Evolutionary conservation across 2,888 invertebrate genomes (phyloP).

Genomic region (Cataglyphis altisquamis): DNA sequence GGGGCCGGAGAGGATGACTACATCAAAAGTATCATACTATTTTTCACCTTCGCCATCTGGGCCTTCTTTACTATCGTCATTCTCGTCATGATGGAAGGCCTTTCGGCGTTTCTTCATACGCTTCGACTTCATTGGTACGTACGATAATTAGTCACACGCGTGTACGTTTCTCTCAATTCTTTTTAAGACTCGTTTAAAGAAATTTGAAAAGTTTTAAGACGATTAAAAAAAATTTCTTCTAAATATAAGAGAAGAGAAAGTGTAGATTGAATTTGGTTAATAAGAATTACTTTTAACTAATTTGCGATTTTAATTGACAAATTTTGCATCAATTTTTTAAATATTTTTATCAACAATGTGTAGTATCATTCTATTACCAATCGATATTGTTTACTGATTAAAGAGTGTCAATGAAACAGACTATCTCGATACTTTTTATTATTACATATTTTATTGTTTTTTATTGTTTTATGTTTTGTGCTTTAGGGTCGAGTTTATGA

Average conservation of each 20-base stretch:
- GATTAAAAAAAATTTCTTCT: not conserved
- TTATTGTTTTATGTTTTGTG: slow-evolving; percentile 38
- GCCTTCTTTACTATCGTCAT: slow-evolving; percentile 93
- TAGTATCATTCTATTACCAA: not conserved
- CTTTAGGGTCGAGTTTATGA: slow-evolving; percentile 92
- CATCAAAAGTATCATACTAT: slow-evolving; percentile 87
- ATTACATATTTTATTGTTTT: not conserved
- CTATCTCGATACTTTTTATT: not conserved
- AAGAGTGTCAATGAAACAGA: not conserved
- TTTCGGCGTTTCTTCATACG: slow-evolving; percentile 96
- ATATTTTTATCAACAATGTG: not conserved
- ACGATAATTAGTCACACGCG: not conserved
- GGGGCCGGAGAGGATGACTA: slow-evolving; percentile 78
- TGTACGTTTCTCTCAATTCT: not conserved
- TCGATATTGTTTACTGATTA: not conserved
- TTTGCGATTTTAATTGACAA: not conserved
- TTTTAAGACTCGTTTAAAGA: not conserved
- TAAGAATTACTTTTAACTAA: slow-evolving; percentile 4
- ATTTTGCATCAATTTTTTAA: slow-evolving; percentile 4
- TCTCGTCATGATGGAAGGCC: slow-evolving; percentile 95
- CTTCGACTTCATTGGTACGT: slow-evolving; percentile 94
- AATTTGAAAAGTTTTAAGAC: not conserved
- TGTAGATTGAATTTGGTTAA: not conserved
- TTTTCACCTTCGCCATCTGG: slow-evolving; percentile 92
- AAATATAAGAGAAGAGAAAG: not conserved